Evolutionary conservation across 2,113 vertebrate genomes (phyloP), one percentile per base, ranked within the genome.

Genomic region (Anser cygnoides): DNA sequence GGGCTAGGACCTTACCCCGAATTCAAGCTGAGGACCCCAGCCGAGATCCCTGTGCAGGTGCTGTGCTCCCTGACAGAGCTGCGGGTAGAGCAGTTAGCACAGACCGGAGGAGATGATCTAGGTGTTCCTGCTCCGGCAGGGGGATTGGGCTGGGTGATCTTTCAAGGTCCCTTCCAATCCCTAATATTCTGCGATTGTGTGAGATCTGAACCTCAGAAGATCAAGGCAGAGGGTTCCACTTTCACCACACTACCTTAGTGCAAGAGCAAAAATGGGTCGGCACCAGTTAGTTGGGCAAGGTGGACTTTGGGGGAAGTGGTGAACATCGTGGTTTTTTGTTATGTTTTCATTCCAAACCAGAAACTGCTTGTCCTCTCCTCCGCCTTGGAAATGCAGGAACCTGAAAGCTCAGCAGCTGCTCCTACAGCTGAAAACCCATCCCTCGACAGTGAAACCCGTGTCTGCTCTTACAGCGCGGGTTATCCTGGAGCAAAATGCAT

Each of bases 31-130:
- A 65, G 18, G 73, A 22, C 41, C 57, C n/a, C 62, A 54, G 67
- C 13, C 5, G 4, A 68, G 0, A 41, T 35, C 23, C 33, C 49
- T 31, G 19, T 9, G 50, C 0, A 8, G 14, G 39, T 35, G 61
- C 55, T 0, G 1, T 67, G 59, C 18, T 29, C 46, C 65, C 65
- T 11, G 19, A 17, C 33, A 31, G 77, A 77, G 31, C 19, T 57
- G 55, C 3, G 3, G 18, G 25, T 37, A 52, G 33, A 6, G 62
- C 23, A 62, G 26, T n/a, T 16, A 43, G 26, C 29, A 55, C 44
- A 50, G 63, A 16, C 19, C 18, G 58, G 39, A 71, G 62, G 31
- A 84, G 44, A 46, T 46, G 18, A 46, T 46, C 18, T 20, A 46
- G 44, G 44, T 44, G 44, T 44, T 44, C 44, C 44, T 44, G 44